Percentiles rank a stretch among this genome's conserved stretches.
These are phyloP conservation scores for Phaethornis superciliosus DNA, from an alignment of 2,113 vertebrate species.

Conservation along the genomic window DNA sequence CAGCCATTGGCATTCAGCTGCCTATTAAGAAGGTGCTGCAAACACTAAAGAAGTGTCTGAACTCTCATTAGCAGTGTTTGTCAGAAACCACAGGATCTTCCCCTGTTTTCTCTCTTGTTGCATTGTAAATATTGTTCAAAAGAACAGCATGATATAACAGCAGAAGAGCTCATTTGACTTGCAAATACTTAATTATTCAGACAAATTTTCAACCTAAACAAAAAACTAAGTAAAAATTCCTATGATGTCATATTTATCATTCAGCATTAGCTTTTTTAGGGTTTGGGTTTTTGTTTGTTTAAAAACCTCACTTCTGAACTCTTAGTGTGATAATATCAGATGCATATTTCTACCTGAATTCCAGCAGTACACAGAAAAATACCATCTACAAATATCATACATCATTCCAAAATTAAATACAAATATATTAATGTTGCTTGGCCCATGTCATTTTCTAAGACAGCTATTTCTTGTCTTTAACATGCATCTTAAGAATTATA, in stretches of 20 bases:
- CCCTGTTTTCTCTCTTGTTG: background rate
- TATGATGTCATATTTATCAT: background rate
- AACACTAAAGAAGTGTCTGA: background rate
- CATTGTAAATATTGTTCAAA: constrained; percentile 44
- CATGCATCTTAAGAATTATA: background rate
- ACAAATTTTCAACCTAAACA: background rate
- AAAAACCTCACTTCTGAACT: background rate
- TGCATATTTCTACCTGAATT: background rate
- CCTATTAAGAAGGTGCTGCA: background rate
- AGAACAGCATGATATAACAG: background rate
- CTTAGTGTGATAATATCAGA: background rate
- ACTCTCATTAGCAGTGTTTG: constrained; percentile 36
- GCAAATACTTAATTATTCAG: constrained; percentile 23
- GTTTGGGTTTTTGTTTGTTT: background rate
- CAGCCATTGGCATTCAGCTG: background rate
- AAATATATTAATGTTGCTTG: background rate
- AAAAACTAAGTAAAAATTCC: background rate
- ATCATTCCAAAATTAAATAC: background rate
- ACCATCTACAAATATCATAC: background rate
- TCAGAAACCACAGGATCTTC: background rate
- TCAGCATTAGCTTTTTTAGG: background rate
- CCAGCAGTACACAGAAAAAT: background rate
- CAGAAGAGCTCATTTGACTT: constrained; percentile 33
- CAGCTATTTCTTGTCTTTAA: background rate
- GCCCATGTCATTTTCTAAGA: background rate